Evolutionary conservation across 2,113 vertebrate species (phyloP).

Genomic region (Struthidea cinerea): DNA sequence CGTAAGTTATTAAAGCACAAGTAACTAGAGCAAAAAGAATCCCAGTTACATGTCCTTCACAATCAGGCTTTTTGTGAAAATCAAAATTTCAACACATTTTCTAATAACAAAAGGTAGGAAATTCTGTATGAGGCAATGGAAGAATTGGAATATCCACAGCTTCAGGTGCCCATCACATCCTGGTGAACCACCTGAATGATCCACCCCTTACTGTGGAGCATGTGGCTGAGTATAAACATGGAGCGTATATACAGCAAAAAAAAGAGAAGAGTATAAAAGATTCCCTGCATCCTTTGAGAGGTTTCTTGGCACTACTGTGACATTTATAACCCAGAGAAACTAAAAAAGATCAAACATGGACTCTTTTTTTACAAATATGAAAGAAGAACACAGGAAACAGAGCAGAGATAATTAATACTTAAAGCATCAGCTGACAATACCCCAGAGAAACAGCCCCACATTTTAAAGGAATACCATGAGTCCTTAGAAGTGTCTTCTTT

Average conservation of each 20-base stretch:
- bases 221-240: neutral
- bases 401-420: neutral
- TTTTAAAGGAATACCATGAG: neutral
- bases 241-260: fast-evolving
- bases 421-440: neutral
- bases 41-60: neutral
- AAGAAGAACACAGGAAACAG: neutral
- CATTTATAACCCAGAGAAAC: neutral
- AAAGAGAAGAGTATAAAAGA: neutral
- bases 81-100: neutral
- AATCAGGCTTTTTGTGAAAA: neutral
- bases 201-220: neutral
- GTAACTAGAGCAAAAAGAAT: neutral
- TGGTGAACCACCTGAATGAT: neutral
- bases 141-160: neutral
- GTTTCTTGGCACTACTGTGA: neutral
- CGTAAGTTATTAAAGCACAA: neutral
- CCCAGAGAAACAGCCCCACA: neutral
- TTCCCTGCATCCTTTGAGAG: neutral
- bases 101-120: neutral
- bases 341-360: neutral
- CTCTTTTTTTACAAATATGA: neutral
- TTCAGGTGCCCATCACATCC: neutral
- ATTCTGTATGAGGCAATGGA: neutral
- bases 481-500: neutral